Conservation (phyloP, 2,797 vertebrate species). For the Sarcoramphus papa region DNA sequence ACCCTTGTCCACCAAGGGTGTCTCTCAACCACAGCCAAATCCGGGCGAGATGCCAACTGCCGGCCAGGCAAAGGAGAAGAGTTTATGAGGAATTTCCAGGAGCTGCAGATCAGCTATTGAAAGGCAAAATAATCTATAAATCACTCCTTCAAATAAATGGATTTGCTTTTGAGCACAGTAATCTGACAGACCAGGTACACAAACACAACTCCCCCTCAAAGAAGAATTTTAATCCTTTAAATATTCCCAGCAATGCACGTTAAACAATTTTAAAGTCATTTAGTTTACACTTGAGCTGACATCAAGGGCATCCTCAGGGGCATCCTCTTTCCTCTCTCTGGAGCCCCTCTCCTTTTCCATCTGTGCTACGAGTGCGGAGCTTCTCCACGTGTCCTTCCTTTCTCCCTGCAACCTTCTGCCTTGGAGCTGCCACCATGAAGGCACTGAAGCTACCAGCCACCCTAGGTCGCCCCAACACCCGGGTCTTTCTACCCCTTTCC, state of each 20-base stretch:
- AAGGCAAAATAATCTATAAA: background rate
- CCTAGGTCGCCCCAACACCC: accelerated
- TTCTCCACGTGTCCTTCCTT: background rate
- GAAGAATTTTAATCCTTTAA: background rate
- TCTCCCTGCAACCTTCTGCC: background rate
- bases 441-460: background rate
- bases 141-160: background rate
- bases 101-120: background rate
- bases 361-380: accelerated
- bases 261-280: background rate
- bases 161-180: background rate
- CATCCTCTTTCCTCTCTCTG: background rate
- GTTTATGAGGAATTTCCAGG: background rate
- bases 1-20: background rate
- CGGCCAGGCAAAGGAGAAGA: background rate
- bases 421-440: background rate
- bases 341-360: background rate
- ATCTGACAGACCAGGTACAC: background rate
- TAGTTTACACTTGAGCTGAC: background rate
- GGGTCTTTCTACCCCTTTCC: background rate
- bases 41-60: background rate
- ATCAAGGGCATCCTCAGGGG: background rate
- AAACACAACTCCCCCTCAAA: background rate
- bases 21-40: background rate
- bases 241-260: background rate